Conservation (phyloP, 92 coral and sea anemone genomes). For the Zoanthus sociatus region DNA sequence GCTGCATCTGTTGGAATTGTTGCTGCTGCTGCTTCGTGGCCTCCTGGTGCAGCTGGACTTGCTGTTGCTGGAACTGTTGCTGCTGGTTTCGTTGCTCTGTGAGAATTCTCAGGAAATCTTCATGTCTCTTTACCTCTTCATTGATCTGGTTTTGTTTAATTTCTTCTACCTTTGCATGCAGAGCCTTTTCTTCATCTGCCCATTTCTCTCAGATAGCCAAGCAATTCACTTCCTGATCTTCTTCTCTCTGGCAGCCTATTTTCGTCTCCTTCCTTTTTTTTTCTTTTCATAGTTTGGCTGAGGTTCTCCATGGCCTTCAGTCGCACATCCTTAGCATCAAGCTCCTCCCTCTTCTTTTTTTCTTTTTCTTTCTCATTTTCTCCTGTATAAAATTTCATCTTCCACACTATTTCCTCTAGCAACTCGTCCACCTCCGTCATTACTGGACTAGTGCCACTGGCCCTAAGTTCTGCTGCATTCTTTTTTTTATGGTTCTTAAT, state of each 20-base stretch:
- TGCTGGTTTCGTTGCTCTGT: slow-evolving; percentile 44
- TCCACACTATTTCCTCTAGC: slow-evolving; percentile 44
- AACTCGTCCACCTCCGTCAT: slow-evolving; percentile 34
- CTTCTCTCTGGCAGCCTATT: slow-evolving; percentile 32
- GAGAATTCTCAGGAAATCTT: slow-evolving; percentile 43
- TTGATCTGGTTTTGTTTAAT: slow-evolving; percentile 40
- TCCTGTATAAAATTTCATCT: slow-evolving; percentile 37
- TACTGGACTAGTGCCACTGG: slow-evolving; percentile 50
- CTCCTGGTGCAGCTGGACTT: slow-evolving; percentile 54
- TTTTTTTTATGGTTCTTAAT: slow-evolving; percentile 40
- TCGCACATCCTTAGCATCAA: slow-evolving; percentile 50
- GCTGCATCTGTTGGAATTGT: slow-evolving; percentile 37
- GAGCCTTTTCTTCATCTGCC: slow-evolving; percentile 54
- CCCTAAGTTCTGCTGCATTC: slow-evolving; percentile 55
- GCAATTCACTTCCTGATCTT: slow-evolving; percentile 46
- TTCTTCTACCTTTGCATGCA: slow-evolving; percentile 43
- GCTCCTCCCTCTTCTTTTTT: slow-evolving; percentile 51
- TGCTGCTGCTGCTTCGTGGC: slow-evolving; percentile 55
- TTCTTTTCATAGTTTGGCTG: slow-evolving; percentile 50
- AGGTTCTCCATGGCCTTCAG: slow-evolving; percentile 51
- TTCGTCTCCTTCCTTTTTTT: slow-evolving; percentile 41
- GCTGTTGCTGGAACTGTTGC: slow-evolving; percentile 56
- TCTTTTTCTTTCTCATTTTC: slow-evolving; percentile 56
- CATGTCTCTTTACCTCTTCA: slow-evolving; percentile 49
- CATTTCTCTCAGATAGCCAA: slow-evolving; percentile 49